Conservation (phyloP, 2,888 invertebrate species). For the Parnassius apollo region DNA sequence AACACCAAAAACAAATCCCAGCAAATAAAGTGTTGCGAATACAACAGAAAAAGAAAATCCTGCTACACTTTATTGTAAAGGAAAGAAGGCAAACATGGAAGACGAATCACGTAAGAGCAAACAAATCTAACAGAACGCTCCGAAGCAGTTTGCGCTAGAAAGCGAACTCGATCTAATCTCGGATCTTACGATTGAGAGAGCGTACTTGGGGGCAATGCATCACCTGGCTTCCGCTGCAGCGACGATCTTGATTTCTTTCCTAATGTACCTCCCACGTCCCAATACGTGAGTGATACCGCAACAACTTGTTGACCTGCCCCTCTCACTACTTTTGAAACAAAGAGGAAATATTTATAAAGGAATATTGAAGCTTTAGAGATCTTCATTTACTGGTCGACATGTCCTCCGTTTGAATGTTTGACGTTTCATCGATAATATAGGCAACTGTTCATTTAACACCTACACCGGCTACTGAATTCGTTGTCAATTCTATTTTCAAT, state of each 20-base stretch:
- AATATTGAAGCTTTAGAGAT: conserved; percentile 38
- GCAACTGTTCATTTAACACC: conserved; percentile 65
- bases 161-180: conserved; percentile 70
- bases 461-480: conserved; percentile 58
- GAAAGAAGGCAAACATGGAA: conserved; percentile 30
- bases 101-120: conserved; percentile 42
- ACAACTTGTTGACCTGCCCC: conserved; percentile 47
- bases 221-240: conserved; percentile 76
- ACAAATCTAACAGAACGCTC: conserved; percentile 51
- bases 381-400: conserved; percentile 42
- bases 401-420: conserved; percentile 50
- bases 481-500: conserved; percentile 38
- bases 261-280: conserved; percentile 72
- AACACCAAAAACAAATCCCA: conserved; percentile 22
- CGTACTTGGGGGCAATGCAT: conserved; percentile 67
- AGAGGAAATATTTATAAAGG: conserved; percentile 29
- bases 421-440: conserved; percentile 52
- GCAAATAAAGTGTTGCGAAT: conserved; percentile 21
- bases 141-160: conserved; percentile 63
- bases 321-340: conserved; percentile 34
- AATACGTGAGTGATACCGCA: conserved; percentile 57
- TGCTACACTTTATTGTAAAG: conserved; percentile 30
- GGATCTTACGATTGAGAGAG: conserved; percentile 64
- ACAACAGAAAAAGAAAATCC: conserved; percentile 29
- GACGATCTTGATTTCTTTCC: conserved; percentile 73